Evolutionary conservation across 2,888 invertebrate genomes (phyloP), one percentile per base, ranked within the genome.

Genomic region (Cremastinae sp.): DNA sequence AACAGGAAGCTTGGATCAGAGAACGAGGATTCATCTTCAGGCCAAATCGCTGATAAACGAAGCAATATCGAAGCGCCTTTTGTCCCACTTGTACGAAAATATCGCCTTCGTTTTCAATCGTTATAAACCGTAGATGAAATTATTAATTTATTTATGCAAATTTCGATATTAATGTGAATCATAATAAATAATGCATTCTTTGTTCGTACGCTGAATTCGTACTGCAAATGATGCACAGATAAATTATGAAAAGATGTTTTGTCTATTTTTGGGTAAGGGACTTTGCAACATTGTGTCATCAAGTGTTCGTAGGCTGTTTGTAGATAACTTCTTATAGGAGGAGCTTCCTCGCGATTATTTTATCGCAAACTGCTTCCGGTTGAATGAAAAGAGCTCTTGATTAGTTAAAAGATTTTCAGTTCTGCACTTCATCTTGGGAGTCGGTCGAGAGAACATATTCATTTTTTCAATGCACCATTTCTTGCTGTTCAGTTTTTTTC

Each of bases 291-390:
- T 5, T 2, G 28, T 28, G 5, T 28, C 28, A 5, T 64, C 34
- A n/a, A 16, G 41, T 49, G 12, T 49, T 5, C 2, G 28, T 2
- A 28, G 28, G 28, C 5, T 28, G 2, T 28, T 28, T 28, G 18
- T 16, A 54, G 28, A 28, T 28, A 28, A 36, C 34, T 1, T 16
- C n/a, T n/a, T 2, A 16, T n/a, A 3, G 20, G n/a, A 41, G 28
- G 10, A 22, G 45, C 34, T 49, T 68, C 49, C 69, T 56, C 47
- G 51, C 51, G 83, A 82, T 82, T 81, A 73, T 56, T 56, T 84
- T 86, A 86, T 86, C 85, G 20, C 38, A 8, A 45, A 28, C 2
- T 54, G 38, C 78, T 82, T 86, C 84, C 86, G 82, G 83, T 74
- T 58, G 47, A 47, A 47, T 56, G 64, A 58, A 70, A 22, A 8